A percentile compares a stretch with the other conserved stretches of the same genome.
phyloP scores from a whole-genome alignment of 23 tunicate species.

The Halocynthia roretzi region DNA sequence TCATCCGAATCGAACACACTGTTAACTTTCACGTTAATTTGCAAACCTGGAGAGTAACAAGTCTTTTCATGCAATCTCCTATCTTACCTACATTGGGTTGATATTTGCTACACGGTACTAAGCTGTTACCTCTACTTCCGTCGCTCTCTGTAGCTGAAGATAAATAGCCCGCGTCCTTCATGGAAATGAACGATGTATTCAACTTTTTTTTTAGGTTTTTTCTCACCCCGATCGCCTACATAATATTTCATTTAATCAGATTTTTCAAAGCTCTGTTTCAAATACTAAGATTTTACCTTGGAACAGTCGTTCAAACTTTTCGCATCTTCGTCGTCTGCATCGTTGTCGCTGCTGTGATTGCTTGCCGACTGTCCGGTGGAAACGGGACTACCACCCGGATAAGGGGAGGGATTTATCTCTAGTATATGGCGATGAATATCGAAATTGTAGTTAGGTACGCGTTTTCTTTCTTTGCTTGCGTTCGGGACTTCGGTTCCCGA shows the following conservation, averaged over 20 bases:
- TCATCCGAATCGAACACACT: conserved; percentile 12
- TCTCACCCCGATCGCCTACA: conserved; percentile 10
- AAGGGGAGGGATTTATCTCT: conserved; percentile 62
- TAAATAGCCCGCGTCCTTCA: conserved; percentile 13
- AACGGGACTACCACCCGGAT: conserved; percentile 52
- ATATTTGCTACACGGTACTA: background rate
- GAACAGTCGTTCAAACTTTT: conserved; percentile 1
- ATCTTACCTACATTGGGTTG: no score
- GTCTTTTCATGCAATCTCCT: no score
- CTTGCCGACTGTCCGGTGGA: conserved; percentile 25
- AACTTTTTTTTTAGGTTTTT: background rate
- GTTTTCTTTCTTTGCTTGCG: no score
- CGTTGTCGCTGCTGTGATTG: conserved; percentile 33
- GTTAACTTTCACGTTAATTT: background rate
- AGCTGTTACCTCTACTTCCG: background rate
- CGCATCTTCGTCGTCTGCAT: conserved; percentile 38
- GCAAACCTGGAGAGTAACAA: background rate
- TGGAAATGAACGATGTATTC: conserved; percentile 9
- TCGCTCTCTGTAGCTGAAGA: conserved; percentile 15
- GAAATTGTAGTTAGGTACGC: background rate
- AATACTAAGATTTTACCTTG: conserved; percentile 2
- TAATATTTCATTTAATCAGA: background rate
- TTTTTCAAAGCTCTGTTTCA: background rate
- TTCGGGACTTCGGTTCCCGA: no score
- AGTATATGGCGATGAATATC: conserved; percentile 52